Evolutionary conservation across 2,113 vertebrate species (phyloP).

Genomic region (Ictalurus furcatus): DNA sequence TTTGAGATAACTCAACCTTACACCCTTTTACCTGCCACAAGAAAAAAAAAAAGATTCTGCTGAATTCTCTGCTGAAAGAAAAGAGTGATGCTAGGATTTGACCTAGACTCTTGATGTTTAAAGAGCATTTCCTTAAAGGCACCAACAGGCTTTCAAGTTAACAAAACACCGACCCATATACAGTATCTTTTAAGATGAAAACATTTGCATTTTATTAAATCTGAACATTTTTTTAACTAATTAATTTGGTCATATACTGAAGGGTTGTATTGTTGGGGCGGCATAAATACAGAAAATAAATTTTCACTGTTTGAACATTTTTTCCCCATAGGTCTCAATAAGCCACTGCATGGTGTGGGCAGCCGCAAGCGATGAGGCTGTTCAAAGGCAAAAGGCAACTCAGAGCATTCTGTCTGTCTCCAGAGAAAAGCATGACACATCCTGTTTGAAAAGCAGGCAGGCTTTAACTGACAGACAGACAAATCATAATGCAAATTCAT

Average conservation of each 20-base stretch:
- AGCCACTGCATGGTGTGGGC: slow-evolving; percentile 35
- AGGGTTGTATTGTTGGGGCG: slow-evolving; percentile 11
- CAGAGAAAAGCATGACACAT: slow-evolving; percentile 40
- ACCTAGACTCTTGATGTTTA: slow-evolving; percentile 13
- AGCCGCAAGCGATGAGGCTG: slow-evolving; percentile 47
- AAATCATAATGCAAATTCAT: slow-evolving; percentile 45
- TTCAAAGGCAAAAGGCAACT: slow-evolving; percentile 49
- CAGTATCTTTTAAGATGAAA: neutral
- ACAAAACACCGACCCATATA: neutral
- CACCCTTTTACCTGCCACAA: slow-evolving; percentile 26
- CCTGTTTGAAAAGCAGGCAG: slow-evolving; percentile 33
- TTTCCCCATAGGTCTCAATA: slow-evolving; percentile 32
- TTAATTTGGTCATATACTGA: slow-evolving; percentile 33
- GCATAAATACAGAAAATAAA: slow-evolving; percentile 29
- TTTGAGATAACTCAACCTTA: slow-evolving; percentile 28
- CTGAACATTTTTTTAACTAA: slow-evolving; percentile 10
- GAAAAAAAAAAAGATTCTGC: slow-evolving; percentile 17
- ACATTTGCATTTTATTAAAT: slow-evolving; percentile 2
- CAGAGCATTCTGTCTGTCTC: slow-evolving; percentile 38
- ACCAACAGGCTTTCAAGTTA: slow-evolving; percentile 17
- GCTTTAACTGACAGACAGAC: slow-evolving; percentile 44
- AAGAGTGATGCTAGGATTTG: slow-evolving; percentile 11
- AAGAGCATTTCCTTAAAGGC: slow-evolving; percentile 30
- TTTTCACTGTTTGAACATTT: slow-evolving; percentile 48
- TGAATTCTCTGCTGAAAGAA: slow-evolving; percentile 31